phyloP scores from a whole-genome alignment of 2,888 invertebrate species.

The Podabrus alpinus region DNA sequence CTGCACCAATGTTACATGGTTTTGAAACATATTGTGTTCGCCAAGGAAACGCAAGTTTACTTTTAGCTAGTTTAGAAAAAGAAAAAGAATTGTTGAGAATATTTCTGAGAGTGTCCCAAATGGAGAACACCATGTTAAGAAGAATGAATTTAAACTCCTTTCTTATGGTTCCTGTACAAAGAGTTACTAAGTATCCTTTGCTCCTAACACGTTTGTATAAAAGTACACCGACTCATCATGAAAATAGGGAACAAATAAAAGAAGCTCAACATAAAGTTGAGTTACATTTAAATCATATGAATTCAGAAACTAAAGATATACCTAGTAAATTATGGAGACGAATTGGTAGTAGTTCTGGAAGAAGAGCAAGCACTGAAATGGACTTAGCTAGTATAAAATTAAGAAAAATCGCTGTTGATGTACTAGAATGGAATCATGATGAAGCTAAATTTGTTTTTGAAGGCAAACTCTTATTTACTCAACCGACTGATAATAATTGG shows the following conservation, averaged over 20 bases:
- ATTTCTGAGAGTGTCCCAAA: constrained; percentile 93
- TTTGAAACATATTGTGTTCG: constrained; percentile 95
- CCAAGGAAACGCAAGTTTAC: constrained; percentile 86
- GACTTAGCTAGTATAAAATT: constrained; percentile 89
- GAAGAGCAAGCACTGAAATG: constrained; percentile 78
- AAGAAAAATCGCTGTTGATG: constrained; percentile 91
- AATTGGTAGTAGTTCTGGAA: constrained; percentile 76
- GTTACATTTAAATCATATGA: constrained; percentile 91
- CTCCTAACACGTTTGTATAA: constrained; percentile 87
- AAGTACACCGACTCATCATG: constrained; percentile 83
- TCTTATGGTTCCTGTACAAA: constrained; percentile 95
- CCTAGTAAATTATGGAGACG: constrained; percentile 90
- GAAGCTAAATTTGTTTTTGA: constrained; percentile 90
- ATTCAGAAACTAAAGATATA: constrained; percentile 88
- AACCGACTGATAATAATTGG: constrained; percentile 91
- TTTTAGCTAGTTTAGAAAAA: constrained; percentile 88
- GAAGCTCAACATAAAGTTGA: constrained; percentile 92
- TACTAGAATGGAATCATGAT: constrained; percentile 92
- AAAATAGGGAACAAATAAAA: constrained; percentile 80
- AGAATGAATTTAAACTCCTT: constrained; percentile 98
- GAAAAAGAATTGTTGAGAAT: constrained; percentile 92
- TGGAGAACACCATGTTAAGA: constrained; percentile 90
- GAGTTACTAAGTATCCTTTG: constrained; percentile 95
- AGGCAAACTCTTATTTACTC: constrained; percentile 84
- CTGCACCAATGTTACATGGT: constrained; percentile 89